Percentiles rank a stretch among this genome's conserved stretches.
These are phyloP conservation scores for Pelusios castaneus DNA, from an alignment of 2,113 vertebrate genomes.

Conservation along the genomic window DNA sequence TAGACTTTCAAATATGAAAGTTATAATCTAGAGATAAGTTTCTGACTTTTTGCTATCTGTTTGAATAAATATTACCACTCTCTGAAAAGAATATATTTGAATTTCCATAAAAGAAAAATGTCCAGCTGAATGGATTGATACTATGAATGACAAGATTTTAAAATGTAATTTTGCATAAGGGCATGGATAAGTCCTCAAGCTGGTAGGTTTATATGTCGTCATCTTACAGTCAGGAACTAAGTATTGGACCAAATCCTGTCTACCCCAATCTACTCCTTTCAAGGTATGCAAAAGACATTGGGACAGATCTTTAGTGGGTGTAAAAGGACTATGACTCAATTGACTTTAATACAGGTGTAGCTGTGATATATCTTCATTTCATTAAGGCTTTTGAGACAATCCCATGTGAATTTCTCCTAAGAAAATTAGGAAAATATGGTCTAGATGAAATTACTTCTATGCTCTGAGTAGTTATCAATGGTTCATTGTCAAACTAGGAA, in stretches of 20 bases:
- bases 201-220: not conserved
- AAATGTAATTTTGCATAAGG: conserved; percentile 23
- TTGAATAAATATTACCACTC: conserved; percentile 40
- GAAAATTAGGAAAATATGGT: not conserved
- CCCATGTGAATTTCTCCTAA: not conserved
- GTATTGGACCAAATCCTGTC: not conserved
- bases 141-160: conserved; percentile 1
- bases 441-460: not conserved
- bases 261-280: not conserved
- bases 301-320: not conserved
- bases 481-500: not conserved
- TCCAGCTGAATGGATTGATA: not conserved
- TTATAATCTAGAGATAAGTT: conserved; percentile 10
- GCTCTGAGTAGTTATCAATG: not conserved
- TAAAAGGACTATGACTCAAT: not conserved
- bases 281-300: not conserved
- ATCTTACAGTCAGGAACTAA: not conserved
- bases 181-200: not conserved
- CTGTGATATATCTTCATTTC: not conserved
- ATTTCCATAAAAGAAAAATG: not conserved
- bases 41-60: conserved; percentile 24
- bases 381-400: not conserved
- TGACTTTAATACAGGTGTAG: not conserved
- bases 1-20: conserved; percentile 10
- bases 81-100: conserved; percentile 28